phyloP scores from a whole-genome alignment of 2,113 vertebrate genomes.

The Talpa occidentalis region DNA sequence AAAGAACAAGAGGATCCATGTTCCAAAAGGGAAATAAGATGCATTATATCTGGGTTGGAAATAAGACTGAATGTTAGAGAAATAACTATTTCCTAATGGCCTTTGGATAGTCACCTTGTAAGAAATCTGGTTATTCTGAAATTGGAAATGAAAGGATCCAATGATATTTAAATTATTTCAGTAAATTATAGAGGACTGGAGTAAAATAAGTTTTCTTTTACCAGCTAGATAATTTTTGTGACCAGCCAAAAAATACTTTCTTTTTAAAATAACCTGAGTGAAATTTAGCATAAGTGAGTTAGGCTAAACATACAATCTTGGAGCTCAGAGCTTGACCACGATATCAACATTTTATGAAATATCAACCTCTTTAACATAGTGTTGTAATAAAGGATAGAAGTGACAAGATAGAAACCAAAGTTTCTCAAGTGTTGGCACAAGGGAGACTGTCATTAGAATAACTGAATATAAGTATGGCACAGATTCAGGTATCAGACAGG shows the following conservation, averaged over 20 bases:
- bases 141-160: background rate
- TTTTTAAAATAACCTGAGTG: background rate
- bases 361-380: background rate
- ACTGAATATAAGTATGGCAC: background rate
- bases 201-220: background rate
- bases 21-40: slow-evolving; percentile 34
- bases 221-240: background rate
- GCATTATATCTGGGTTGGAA: background rate
- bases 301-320: background rate
- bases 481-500: background rate
- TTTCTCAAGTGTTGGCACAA: background rate
- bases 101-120: background rate
- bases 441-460: background rate
- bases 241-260: background rate
- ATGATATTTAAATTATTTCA: background rate
- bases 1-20: background rate
- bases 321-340: background rate
- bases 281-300: background rate
- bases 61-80: background rate
- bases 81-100: slow-evolving; percentile 7
- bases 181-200: background rate
- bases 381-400: background rate
- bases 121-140: slow-evolving; percentile 38
- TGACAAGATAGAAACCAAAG: background rate
- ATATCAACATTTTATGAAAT: background rate